phyloP scores from a whole-genome alignment of 2,797 vertebrate genomes.

The Prionace glauca region DNA sequence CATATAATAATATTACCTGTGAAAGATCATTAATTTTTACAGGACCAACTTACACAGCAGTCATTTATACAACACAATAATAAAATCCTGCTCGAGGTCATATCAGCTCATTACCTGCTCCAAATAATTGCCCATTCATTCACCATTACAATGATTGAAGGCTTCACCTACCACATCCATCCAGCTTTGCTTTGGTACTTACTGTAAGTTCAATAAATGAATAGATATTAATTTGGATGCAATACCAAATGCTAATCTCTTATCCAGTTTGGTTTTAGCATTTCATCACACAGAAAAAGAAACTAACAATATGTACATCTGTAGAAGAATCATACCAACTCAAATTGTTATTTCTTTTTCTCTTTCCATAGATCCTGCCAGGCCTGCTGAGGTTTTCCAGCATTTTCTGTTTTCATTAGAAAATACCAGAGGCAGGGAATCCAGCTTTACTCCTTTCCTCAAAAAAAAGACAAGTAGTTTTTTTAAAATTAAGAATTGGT shows the following conservation, averaged over 20 bases:
- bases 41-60: not conserved
- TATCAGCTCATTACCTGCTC: conserved; percentile 38
- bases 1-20: conserved; percentile 24
- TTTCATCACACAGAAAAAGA: not conserved
- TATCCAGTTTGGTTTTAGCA: not conserved
- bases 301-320: not conserved
- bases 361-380: too few relatives aligned
- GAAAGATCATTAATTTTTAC: conserved; percentile 33
- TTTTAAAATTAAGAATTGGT: not conserved
- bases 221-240: not conserved
- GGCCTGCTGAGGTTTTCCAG: too few relatives aligned
- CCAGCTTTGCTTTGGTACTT: not conserved
- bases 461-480: not conserved
- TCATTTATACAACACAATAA: conserved; percentile 32
- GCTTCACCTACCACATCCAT: not conserved
- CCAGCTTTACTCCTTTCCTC: not conserved
- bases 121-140: conserved; percentile 32
- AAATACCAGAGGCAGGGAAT: not conserved
- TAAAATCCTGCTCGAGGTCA: not conserved
- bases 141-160: conserved; percentile 31
- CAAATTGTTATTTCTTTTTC: too few relatives aligned
- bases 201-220: not conserved
- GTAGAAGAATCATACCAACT: too few relatives aligned
- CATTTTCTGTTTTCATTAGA: too few relatives aligned
- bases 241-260: not conserved